Conservation (phyloP, 2,113 vertebrate species). For the Phocoena sinus region DNA sequence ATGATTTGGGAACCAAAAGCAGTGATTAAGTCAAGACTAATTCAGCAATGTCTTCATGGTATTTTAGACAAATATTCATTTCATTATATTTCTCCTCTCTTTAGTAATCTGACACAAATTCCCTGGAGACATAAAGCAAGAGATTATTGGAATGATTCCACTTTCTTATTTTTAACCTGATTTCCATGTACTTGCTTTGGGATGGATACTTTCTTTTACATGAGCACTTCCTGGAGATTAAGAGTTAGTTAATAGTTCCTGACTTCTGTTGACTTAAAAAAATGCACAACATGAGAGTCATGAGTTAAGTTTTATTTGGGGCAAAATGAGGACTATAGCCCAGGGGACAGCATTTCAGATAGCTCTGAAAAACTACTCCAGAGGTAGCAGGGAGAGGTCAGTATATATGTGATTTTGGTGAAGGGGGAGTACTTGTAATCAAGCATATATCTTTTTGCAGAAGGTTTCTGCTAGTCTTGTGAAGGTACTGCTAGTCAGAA, state of each 20-base stretch:
- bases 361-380: no score
- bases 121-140: background rate
- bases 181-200: background rate
- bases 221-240: background rate
- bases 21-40: background rate
- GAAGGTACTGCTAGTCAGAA: no score
- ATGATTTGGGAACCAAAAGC: background rate
- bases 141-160: background rate
- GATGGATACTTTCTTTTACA: background rate
- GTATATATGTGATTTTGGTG: no score
- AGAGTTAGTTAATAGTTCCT: background rate
- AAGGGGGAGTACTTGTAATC: no score
- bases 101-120: constrained; percentile 16
- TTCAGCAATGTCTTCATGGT: background rate
- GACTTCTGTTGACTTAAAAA: background rate
- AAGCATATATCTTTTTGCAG: no score
- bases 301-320: no score
- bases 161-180: background rate
- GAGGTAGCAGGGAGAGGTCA: no score
- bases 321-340: no score
- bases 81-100: background rate
- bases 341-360: no score
- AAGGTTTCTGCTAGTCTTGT: no score
- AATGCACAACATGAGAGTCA: no score
- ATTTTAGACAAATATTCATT: background rate